A percentile compares a stretch with the other conserved stretches of the same genome.
Evolutionary conservation across 64 coral and sea anemone species (phyloP).

Genomic region (Astreopora myriophthalma): DNA sequence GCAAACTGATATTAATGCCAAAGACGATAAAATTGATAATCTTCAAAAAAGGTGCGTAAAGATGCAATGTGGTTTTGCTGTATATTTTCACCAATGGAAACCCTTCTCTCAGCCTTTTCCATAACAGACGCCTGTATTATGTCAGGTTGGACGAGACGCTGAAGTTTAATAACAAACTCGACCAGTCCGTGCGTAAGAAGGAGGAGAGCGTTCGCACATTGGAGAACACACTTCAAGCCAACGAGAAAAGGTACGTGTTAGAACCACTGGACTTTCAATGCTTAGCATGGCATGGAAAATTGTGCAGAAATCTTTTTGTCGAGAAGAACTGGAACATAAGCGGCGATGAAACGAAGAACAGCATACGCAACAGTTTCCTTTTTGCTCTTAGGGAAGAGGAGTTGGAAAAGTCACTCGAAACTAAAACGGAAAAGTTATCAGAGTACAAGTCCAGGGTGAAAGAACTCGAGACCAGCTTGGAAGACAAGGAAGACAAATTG

Average conservation of each 20-base stretch:
- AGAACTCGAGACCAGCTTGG: conserved; percentile 72
- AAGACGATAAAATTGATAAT: conserved; percentile 61
- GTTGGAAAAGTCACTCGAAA: conserved; percentile 76
- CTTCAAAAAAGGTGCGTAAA: conserved; percentile 56
- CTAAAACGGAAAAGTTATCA: conserved; percentile 74
- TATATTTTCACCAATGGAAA: no score
- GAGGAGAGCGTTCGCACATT: conserved; percentile 88
- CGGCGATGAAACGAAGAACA: not conserved
- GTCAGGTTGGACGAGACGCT: conserved; percentile 84
- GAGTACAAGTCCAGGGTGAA: conserved; percentile 78
- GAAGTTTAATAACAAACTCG: conserved; percentile 88
- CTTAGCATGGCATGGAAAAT: not conserved
- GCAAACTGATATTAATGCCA: not conserved
- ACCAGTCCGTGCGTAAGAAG: conserved; percentile 92
- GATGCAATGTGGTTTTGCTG: not conserved
- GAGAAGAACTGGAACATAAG: no score
- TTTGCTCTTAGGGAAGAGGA: conserved; percentile 84
- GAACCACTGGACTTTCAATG: not conserved
- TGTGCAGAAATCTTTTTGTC: not conserved
- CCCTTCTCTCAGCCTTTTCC: no score
- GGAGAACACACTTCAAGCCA: conserved; percentile 80
- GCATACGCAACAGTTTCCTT: not conserved
- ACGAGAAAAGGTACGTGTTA: conserved; percentile 67
- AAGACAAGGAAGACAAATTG: conserved; percentile 72
- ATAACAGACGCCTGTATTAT: no score